A percentile compares a stretch with the other conserved stretches of the same genome.
Conservation (phyloP, 1,140 invertebrate species). For the Lamellibrachia luymesi region DNA sequence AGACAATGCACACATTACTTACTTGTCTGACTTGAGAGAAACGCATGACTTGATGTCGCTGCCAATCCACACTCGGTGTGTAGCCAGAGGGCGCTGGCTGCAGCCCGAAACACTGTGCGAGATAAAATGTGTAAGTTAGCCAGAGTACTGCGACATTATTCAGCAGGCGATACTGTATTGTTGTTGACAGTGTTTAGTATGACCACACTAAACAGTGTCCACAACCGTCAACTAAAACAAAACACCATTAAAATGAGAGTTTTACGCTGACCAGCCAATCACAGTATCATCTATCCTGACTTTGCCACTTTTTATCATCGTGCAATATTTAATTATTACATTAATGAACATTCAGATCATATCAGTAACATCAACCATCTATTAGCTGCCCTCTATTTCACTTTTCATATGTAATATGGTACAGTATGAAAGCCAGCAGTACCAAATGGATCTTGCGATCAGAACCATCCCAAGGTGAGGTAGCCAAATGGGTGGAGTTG, state of each 20-base stretch:
- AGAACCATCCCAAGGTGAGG: not conserved
- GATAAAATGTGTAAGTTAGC: not conserved
- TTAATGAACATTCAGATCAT: not conserved
- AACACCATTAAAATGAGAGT: not conserved
- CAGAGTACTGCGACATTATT: not conserved
- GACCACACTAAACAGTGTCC: not conserved
- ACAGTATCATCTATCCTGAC: not conserved
- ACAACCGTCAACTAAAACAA: not conserved
- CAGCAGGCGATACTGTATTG: not conserved
- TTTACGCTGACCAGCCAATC: not conserved
- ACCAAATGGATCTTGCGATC: no score
- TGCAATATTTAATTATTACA: no score
- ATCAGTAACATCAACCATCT: not conserved
- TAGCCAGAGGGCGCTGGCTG: conserved; percentile 57
- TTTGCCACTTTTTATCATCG: not conserved
- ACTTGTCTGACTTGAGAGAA: conserved; percentile 61
- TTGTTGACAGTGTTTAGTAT: not conserved
- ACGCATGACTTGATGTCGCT: conserved; percentile 59
- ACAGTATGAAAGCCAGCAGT: not conserved
- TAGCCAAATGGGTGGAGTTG: not conserved
- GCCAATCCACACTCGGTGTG: conserved; percentile 58
- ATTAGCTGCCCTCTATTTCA: not conserved
- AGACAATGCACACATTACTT: conserved; percentile 31
- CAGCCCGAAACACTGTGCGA: conserved; percentile 51
- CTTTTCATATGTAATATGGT: not conserved